A percentile compares a stretch with the other conserved stretches of the same genome.
These are phyloP conservation scores for Lepidonotus clava DNA, from an alignment of 2,888 invertebrate species.

Conservation along the genomic window DNA sequence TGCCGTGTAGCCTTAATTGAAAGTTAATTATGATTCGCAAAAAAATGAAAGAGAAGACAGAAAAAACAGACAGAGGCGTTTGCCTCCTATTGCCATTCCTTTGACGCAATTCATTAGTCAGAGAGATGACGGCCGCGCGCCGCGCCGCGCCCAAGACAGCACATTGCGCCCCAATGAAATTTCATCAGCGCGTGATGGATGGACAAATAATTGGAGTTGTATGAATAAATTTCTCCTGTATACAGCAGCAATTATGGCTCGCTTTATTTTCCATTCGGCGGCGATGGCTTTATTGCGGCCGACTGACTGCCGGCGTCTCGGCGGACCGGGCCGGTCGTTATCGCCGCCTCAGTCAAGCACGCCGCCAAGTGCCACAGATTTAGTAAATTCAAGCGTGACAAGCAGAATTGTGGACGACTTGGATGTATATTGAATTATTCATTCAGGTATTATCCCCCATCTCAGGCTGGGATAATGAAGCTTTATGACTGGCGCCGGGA, in stretches of 20 bases:
- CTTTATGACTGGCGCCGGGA: background rate
- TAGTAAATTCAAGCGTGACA: constrained; percentile 24
- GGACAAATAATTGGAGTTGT: constrained; percentile 32
- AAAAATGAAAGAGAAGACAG: background rate
- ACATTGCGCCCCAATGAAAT: constrained; percentile 23
- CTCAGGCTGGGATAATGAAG: background rate
- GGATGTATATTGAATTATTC: constrained; percentile 19
- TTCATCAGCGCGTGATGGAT: constrained; percentile 38
- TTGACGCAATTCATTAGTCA: constrained; percentile 7
- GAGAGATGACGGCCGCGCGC: background rate
- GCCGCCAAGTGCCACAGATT: background rate
- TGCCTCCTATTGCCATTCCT: background rate
- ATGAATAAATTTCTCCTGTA: constrained; percentile 40
- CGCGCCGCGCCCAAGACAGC: background rate
- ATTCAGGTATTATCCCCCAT: background rate
- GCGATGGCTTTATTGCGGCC: constrained; percentile 17
- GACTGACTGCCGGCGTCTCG: background rate
- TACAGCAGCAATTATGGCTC: constrained; percentile 29
- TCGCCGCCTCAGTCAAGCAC: background rate
- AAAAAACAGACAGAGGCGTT: background rate
- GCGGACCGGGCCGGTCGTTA: background rate
- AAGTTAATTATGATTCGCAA: constrained; percentile 11
- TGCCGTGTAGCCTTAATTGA: constrained; percentile 23
- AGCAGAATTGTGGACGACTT: constrained; percentile 31
- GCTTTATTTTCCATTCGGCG: constrained; percentile 28